These are phyloP conservation scores for Aldabrachelys gigantea DNA, from an alignment of 2,113 vertebrate species.

Conservation along the genomic window DNA sequence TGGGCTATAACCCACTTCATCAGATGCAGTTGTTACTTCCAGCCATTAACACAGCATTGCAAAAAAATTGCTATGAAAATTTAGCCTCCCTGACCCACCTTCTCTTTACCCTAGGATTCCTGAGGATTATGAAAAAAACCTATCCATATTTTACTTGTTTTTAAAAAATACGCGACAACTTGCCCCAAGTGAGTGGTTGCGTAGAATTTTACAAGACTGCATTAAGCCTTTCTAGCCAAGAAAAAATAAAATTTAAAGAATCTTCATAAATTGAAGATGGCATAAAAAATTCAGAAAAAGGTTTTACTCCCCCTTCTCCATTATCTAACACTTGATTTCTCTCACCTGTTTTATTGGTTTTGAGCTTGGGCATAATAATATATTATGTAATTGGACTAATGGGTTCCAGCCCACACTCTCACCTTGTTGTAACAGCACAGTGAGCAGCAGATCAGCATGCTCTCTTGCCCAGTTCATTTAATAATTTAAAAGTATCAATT, in stretches of 20 bases:
- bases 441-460: conserved; percentile 5
- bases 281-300: not conserved
- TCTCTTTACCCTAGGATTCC: rapidly evolving
- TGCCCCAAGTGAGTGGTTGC: rapidly evolving
- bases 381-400: conserved; percentile 36
- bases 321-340: not conserved
- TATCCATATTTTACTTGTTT: rapidly evolving
- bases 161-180: not conserved
- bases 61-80: not conserved
- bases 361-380: not conserved
- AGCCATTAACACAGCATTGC: rapidly evolving
- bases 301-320: not conserved
- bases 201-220: not conserved
- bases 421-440: not conserved
- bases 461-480: not conserved
- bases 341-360: not conserved
- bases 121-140: not conserved
- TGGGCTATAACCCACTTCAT: too few relatives aligned
- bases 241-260: not conserved
- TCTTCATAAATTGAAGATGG: not conserved
- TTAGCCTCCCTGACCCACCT: rapidly evolving
- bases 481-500: conserved; percentile 47
- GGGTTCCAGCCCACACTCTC: conserved; percentile 15
- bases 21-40: not conserved
- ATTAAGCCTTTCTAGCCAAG: not conserved